A percentile compares a stretch with the other conserved stretches of the same genome.
These are phyloP conservation scores for Austrolebias charrua DNA, from an alignment of 2,797 vertebrate genomes.

Conservation along the genomic window DNA sequence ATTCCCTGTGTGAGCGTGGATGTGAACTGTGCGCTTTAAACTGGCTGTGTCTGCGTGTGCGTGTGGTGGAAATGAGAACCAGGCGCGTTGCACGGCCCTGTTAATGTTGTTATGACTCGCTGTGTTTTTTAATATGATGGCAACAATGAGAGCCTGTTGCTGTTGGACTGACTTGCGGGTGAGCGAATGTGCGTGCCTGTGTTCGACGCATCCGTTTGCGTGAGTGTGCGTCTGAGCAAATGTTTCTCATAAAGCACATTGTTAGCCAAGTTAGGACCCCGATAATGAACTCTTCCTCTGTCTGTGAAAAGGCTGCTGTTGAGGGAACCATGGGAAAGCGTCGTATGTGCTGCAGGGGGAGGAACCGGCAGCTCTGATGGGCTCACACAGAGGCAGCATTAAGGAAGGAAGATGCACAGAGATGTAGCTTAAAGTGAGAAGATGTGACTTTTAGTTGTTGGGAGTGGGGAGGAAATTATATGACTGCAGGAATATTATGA, in stretches of 20 bases:
- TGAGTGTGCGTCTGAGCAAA: slow-evolving; percentile 45
- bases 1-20: slow-evolving; percentile 58
- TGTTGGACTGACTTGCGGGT: slow-evolving; percentile 50
- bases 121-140: slow-evolving; percentile 72
- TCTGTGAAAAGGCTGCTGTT: slow-evolving; percentile 70
- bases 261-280: slow-evolving; percentile 56
- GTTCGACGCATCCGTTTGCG: slow-evolving; percentile 51
- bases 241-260: slow-evolving; percentile 74
- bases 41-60: slow-evolving; percentile 47
- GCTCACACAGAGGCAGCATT: slow-evolving; percentile 7
- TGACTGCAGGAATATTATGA: slow-evolving; percentile 24
- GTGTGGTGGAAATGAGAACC: slow-evolving; percentile 73
- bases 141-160: slow-evolving; percentile 75
- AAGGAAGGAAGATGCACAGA: slow-evolving; percentile 5
- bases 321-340: slow-evolving; percentile 62
- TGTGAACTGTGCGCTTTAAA: slow-evolving; percentile 65
- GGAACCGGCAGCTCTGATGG: slow-evolving; percentile 5
- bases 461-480: slow-evolving; percentile 23
- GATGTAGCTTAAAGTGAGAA: slow-evolving; percentile 5
- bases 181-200: too few species aligned
- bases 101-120: slow-evolving; percentile 68
- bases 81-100: slow-evolving; percentile 57
- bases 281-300: slow-evolving; percentile 71
- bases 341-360: slow-evolving; percentile 41
- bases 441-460: slow-evolving; percentile 5